Conservation (phyloP, 2,888 invertebrate genomes). For the Panopea generosa region DNA sequence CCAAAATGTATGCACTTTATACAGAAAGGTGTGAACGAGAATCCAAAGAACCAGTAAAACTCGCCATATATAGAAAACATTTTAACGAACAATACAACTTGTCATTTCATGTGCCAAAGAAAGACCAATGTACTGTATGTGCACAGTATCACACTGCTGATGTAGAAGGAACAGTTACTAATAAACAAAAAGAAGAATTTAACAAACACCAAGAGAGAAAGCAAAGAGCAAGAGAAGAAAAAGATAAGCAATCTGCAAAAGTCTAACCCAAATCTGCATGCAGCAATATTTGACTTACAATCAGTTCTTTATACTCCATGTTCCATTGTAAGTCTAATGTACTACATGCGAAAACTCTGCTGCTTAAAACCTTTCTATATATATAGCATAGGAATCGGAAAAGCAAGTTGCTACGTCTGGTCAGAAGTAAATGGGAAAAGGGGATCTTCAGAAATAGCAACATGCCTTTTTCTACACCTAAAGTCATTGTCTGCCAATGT, state of each 20-base stretch:
- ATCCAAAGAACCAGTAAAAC: too few species aligned
- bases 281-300: too few species aligned
- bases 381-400: background rate
- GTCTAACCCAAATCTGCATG: too few species aligned
- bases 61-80: constrained; percentile 15
- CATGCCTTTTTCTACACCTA: constrained; percentile 39
- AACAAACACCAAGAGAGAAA: too few species aligned
- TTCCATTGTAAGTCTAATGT: too few species aligned
- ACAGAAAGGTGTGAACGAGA: constrained; percentile 10
- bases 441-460: constrained; percentile 43
- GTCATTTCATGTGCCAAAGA: constrained; percentile 54
- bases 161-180: constrained; percentile 7
- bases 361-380: too few species aligned
- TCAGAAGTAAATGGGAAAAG: constrained; percentile 31
- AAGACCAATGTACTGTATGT: constrained; percentile 51
- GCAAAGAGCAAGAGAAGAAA: too few species aligned
- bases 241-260: too few species aligned
- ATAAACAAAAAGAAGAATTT: background rate
- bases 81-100: constrained; percentile 46
- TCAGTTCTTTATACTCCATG: too few species aligned
- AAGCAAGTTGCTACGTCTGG: constrained; percentile 44
- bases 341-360: too few species aligned
- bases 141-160: constrained; percentile 25
- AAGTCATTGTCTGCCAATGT: constrained; percentile 13
- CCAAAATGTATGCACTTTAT: constrained; percentile 34